Percentiles rank a stretch among this genome's conserved stretches.
Conservation (phyloP, 2,888 invertebrate species). For the Eristalis intricaria region DNA sequence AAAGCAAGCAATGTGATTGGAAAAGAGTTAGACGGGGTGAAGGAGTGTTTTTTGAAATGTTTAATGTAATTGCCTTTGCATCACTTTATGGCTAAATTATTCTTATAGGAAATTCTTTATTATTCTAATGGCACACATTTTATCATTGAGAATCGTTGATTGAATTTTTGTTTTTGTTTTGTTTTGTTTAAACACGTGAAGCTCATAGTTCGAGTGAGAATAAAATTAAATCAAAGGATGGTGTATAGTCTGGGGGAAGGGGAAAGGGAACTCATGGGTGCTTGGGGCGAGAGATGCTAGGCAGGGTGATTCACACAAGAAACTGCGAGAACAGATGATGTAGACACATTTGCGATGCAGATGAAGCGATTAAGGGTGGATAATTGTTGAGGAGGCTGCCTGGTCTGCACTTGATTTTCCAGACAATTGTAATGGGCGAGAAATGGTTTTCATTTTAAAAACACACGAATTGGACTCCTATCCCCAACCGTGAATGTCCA, state of each 20-base stretch:
- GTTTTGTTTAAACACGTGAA: constrained; percentile 23
- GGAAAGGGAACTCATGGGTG: background rate
- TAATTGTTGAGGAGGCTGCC: no score
- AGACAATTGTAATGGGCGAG: no score
- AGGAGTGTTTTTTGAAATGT: constrained; percentile 1
- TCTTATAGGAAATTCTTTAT: constrained; percentile 70
- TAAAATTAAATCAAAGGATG: background rate
- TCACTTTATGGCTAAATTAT: constrained; percentile 60
- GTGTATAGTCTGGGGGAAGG: background rate
- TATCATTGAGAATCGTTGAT: constrained; percentile 62
- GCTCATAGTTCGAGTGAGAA: constrained; percentile 8
- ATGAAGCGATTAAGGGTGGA: no score
- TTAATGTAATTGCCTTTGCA: constrained; percentile 18
- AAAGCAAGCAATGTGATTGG: constrained; percentile 54
- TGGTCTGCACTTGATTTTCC: no score
- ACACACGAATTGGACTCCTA: no score
- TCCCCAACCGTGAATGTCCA: no score
- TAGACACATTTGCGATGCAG: no score
- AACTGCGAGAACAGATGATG: no score
- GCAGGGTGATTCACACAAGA: no score
- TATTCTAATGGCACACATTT: constrained; percentile 69
- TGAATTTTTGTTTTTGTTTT: constrained; percentile 14
- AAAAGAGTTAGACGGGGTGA: background rate
- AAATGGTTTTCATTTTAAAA: no score
- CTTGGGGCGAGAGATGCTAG: no score